Base-by-base conservation (phyloP, 2,888 invertebrate genomes). In the Acrobeloides nanus region DNA sequence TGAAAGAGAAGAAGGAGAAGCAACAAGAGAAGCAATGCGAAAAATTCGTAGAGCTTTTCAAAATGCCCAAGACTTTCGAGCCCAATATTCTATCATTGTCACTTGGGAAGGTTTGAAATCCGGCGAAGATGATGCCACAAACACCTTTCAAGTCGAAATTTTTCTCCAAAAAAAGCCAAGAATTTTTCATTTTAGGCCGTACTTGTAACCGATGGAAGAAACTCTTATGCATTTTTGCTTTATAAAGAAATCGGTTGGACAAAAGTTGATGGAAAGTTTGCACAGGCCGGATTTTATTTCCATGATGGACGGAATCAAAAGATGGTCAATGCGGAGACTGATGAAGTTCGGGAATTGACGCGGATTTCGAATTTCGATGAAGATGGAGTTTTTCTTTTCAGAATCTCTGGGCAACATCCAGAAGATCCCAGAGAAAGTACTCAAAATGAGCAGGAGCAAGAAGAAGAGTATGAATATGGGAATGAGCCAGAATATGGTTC, bases 201-300 rank as follows among this genome's bases (percentile, higher is more conserved):
- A 3, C 76, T 85, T 5, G 82, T 82, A 17, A 82, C 83, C 34
- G 83, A 88, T 73, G 86, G 86, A 1, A 80, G 80, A 0, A 83
- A 86, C 59, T 85, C 86, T 3, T 95, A 85, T 73, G 86, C 84
- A 0, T 84, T 89, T 68, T 81, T 92, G 59, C 78, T 89, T 48
- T 97, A 93, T 75, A 85, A 83, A 51, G 87, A 87, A 1, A 83
- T 97, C 43, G 86, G 89, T 73, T 97, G 95, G 95, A 55, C 59
- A 5, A 50, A 57, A 27, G 34, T 45, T 2, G 51, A 41, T 35
- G 55, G 34, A 71, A 87, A 89, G 0, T 84, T 87, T 63, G 90
- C 89, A 1, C 93, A 95, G 77, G 89, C 85, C 42, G 93, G 92
- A 2, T 85, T 95, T 64, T 83, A 88, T 55, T 81, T 87, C 1